phyloP scores from a whole-genome alignment of 37 sponge, comb jelly and placozoan species.

The Chondrosia reniformis region DNA sequence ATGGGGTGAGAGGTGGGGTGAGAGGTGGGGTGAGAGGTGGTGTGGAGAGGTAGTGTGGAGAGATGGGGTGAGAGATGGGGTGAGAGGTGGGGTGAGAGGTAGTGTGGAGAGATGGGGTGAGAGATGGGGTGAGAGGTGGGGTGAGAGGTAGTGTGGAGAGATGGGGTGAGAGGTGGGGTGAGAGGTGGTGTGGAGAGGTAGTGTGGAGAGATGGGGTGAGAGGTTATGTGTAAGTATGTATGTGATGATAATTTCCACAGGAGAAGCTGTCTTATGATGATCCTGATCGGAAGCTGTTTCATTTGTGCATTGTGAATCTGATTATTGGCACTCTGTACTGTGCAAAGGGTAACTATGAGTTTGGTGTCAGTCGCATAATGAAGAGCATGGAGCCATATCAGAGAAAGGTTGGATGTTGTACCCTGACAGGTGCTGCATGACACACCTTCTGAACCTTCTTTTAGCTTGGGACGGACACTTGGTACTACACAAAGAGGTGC shows the following conservation, averaged over 20 bases:
- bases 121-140: no score
- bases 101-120: no score
- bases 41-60: neutral
- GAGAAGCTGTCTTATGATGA: constrained; percentile 92
- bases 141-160: no score
- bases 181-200: neutral
- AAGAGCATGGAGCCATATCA: constrained; percentile 97
- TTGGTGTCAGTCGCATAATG: constrained; percentile 91
- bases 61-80: no score
- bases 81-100: no score
- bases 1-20: no score
- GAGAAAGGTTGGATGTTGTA: constrained; percentile 69
- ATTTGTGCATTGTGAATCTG: constrained; percentile 96
- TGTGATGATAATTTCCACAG: constrained; percentile 16
- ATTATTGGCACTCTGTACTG: constrained; percentile 98
- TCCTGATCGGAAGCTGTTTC: constrained; percentile 93
- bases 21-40: no score
- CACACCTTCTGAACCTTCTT: neutral
- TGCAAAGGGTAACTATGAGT: constrained; percentile 99
- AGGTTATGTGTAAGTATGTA: neutral
- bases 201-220: neutral
- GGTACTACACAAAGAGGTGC: constrained; percentile 97
- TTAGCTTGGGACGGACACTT: constrained; percentile 96
- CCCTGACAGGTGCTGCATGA: neutral
- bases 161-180: no score